Percentiles rank a stretch among this genome's conserved stretches.
Evolutionary conservation across 1,140 invertebrate species (phyloP).

Genomic region (Temnothorax nylanderi): DNA sequence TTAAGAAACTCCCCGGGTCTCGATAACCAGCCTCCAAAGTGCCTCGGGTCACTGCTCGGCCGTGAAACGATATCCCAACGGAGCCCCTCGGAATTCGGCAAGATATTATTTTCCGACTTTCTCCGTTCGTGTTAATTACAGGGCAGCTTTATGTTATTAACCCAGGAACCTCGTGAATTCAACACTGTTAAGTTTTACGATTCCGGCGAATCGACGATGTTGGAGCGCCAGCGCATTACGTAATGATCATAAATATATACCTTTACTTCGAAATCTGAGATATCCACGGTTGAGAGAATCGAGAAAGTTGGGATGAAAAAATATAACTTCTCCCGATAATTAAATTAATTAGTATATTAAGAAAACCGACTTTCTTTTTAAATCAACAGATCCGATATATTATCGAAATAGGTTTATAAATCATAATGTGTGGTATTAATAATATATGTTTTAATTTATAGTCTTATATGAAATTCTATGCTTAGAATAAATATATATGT

Average conservation of each 20-base stretch:
- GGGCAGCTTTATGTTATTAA: slow-evolving; percentile 71
- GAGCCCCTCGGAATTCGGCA: slow-evolving; percentile 65
- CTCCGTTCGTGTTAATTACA: slow-evolving; percentile 72
- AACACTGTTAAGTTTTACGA: slow-evolving; percentile 4
- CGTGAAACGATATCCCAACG: slow-evolving; percentile 73
- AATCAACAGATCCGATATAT: background rate
- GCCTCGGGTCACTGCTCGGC: slow-evolving; percentile 73
- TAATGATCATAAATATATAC: slow-evolving; percentile 32
- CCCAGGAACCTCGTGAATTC: slow-evolving; percentile 23
- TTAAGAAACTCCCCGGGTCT: slow-evolving; percentile 76
- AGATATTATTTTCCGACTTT: slow-evolving; percentile 74
- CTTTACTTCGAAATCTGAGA: background rate
- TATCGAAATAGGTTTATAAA: background rate
- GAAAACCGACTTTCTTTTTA: background rate
- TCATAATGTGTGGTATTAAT: background rate
- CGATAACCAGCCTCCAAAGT: slow-evolving; percentile 72
- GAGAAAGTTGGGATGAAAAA: background rate
- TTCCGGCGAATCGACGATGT: slow-evolving; percentile 5
- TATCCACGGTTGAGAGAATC: background rate
- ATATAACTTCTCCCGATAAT: background rate
- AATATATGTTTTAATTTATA: background rate
- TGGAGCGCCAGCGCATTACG: background rate
- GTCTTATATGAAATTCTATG: background rate
- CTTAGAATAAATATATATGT: background rate
- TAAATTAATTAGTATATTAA: slow-evolving; percentile 17